Evolutionary conservation across 2,888 invertebrate genomes (phyloP).

Genomic region (Torymus auratus): DNA sequence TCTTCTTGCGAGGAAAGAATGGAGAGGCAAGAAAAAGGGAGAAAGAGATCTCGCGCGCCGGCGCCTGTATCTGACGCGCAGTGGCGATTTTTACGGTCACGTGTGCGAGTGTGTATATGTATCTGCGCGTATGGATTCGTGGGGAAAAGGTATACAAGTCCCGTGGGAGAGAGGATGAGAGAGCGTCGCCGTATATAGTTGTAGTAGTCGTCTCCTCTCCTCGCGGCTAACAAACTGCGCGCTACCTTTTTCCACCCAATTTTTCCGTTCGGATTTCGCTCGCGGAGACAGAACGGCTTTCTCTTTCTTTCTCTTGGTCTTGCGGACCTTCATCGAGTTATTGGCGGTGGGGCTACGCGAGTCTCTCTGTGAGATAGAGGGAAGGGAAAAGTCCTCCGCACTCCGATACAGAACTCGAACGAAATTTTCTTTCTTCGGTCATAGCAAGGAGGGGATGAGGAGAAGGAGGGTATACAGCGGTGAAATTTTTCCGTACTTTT

Average conservation of each 20-base stretch:
- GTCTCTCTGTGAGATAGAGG: not conserved
- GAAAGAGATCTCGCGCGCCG: not conserved
- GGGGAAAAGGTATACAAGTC: constrained; percentile 8
- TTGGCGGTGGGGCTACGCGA: constrained; percentile 19
- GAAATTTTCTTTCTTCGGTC: constrained; percentile 25
- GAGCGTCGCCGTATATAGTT: constrained; percentile 1
- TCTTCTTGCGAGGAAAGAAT: not conserved
- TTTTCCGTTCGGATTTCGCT: constrained; percentile 52
- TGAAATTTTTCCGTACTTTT: constrained; percentile 28
- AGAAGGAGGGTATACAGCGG: not conserved
- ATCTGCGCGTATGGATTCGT: not conserved
- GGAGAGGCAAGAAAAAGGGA: not conserved
- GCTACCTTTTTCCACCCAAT: constrained; percentile 51
- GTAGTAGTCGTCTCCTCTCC: not conserved
- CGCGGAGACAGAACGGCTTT: too few species aligned
- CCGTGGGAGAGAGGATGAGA: not conserved
- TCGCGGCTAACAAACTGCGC: constrained; percentile 42
- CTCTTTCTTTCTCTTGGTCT: not conserved
- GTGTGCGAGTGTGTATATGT: not conserved
- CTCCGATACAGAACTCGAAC: not conserved
- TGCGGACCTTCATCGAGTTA: constrained; percentile 46
- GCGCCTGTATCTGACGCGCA: constrained; percentile 14
- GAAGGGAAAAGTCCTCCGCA: not conserved
- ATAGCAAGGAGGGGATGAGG: too few species aligned
- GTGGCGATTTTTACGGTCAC: constrained; percentile 39